phyloP scores from a whole-genome alignment of 2,113 vertebrate species.

The Cheilinus undulatus region DNA sequence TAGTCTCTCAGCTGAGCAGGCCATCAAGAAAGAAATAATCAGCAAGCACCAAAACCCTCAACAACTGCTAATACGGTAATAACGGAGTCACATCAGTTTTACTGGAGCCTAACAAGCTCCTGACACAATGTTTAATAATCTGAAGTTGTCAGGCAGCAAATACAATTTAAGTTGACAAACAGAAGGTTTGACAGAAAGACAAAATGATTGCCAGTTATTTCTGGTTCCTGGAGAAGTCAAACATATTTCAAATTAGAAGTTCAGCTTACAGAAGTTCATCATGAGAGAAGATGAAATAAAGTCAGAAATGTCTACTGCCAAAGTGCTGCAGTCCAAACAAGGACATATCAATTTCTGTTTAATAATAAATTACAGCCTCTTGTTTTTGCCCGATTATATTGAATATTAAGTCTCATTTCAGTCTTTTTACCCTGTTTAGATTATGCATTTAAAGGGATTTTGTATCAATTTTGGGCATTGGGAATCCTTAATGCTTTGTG shows the following conservation, averaged over 20 bases:
- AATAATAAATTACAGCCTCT: no score
- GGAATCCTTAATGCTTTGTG: no score
- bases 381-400: no score
- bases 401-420: no score
- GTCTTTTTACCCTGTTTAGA: no score
- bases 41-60: conserved; percentile 19
- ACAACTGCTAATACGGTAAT: neutral
- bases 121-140: conserved; percentile 17
- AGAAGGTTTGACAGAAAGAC: conserved; percentile 1
- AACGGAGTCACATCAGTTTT: conserved; percentile 9
- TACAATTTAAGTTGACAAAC: conserved; percentile 4
- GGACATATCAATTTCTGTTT: no score
- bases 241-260: neutral
- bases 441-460: no score
- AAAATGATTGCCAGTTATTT: neutral
- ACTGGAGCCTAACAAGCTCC: conserved; percentile 32
- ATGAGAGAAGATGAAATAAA: conserved; percentile 1
- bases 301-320: neutral
- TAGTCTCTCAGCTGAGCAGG: conserved; percentile 6
- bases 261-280: conserved; percentile 7
- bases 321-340: no score
- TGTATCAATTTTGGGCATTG: no score
- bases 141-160: conserved; percentile 25
- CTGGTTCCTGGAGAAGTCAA: conserved; percentile 14
- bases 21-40: conserved; percentile 42